phyloP scores from a whole-genome alignment of 2,888 invertebrate genomes.

The Drosophila algonquin region DNA sequence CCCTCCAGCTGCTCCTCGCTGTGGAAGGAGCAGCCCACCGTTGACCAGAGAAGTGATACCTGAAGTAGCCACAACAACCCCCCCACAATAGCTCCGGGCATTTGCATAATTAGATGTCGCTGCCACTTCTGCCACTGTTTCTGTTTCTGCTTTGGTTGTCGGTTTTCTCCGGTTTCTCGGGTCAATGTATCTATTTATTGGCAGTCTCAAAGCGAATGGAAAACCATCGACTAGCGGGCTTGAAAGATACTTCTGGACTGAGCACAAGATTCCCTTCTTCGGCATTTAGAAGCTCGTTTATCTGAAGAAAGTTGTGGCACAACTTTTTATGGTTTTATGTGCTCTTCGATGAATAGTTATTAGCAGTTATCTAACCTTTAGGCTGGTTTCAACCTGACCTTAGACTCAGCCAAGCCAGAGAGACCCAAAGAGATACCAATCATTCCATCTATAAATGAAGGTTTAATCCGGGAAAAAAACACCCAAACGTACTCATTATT shows the following conservation, averaged over 20 bases:
- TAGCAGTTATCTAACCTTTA: neutral
- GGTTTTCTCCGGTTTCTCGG: neutral
- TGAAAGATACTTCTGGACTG: conserved; percentile 50
- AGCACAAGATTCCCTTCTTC: conserved; percentile 27
- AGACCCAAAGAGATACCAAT: neutral
- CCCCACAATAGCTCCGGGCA: conserved; percentile 26
- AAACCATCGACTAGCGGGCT: conserved; percentile 46
- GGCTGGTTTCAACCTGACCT: neutral
- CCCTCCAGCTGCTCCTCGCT: conserved; percentile 54
- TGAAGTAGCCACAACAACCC: conserved; percentile 46
- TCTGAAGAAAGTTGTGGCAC: conserved; percentile 18
- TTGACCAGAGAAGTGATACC: conserved; percentile 29
- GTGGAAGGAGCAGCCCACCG: conserved; percentile 15
- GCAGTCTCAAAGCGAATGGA: neutral
- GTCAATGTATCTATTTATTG: conserved; percentile 23
- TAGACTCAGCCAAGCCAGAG: neutral
- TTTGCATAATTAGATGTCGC: conserved; percentile 63
- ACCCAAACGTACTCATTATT: neutral
- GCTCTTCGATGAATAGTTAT: neutral
- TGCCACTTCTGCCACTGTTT: neutral
- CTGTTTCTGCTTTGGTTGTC: conserved; percentile 1
- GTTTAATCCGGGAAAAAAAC: neutral
- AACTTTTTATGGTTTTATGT: conserved; percentile 23
- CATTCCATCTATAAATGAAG: neutral
- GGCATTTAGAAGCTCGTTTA: conserved; percentile 10